These are phyloP conservation scores for Diabrotica undecimpunctata DNA, from an alignment of 1,140 invertebrate genomes.

Conservation along the genomic window DNA sequence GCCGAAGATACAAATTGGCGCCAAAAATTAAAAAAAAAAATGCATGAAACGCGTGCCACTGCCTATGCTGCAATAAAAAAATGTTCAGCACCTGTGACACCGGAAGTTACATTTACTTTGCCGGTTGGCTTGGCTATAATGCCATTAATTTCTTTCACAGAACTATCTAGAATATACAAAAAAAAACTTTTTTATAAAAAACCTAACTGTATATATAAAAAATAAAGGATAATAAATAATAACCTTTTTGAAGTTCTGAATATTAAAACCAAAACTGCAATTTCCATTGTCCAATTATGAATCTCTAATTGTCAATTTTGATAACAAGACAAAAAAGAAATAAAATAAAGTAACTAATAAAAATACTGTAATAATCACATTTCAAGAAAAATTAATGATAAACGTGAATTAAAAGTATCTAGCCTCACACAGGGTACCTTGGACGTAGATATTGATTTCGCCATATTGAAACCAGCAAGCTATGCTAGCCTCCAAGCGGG, in stretches of 20 bases:
- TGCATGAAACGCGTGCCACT: background rate
- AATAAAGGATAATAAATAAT: too few relatives aligned
- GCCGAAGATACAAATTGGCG: background rate
- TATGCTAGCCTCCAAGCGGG: slow-evolving; percentile 40
- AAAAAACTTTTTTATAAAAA: too few relatives aligned
- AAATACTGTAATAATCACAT: background rate
- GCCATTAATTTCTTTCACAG: background rate
- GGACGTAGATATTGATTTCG: slow-evolving; percentile 45
- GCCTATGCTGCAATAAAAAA: background rate
- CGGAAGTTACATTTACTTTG: slow-evolving; percentile 15
- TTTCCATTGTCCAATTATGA: too few relatives aligned
- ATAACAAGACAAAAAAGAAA: too few relatives aligned
- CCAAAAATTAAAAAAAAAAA: background rate
- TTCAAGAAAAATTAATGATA: slow-evolving; percentile 2
- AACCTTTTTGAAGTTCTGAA: too few relatives aligned
- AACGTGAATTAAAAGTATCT: slow-evolving; percentile 23
- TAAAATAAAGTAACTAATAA: too few relatives aligned
- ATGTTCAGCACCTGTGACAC: slow-evolving; percentile 24
- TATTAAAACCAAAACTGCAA: too few relatives aligned
- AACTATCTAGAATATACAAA: too few relatives aligned
- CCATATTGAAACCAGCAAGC: slow-evolving; percentile 42
- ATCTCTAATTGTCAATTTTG: too few relatives aligned
- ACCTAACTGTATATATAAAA: too few relatives aligned
- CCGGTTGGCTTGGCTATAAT: background rate
- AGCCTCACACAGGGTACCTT: slow-evolving; percentile 30